These are phyloP conservation scores for Melanostoma scalare DNA, from an alignment of 2,888 invertebrate genomes.

Conservation along the genomic window DNA sequence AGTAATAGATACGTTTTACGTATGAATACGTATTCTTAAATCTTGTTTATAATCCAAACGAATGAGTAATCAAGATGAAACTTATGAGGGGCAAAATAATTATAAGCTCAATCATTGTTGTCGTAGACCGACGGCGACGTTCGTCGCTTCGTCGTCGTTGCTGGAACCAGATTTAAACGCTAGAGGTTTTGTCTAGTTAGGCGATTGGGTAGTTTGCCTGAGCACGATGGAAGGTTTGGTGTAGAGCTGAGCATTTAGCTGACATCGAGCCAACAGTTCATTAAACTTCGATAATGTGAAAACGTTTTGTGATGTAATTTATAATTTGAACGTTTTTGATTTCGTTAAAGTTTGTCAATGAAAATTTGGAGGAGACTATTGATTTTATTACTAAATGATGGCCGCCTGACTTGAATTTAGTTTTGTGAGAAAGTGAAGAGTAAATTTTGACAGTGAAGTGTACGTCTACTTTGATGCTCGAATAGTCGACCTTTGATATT, in stretches of 20 bases:
- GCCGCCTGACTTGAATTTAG: too few relatives aligned
- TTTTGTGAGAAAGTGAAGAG: too few relatives aligned
- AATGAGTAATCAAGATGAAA: constrained; percentile 62
- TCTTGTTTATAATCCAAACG: constrained; percentile 35
- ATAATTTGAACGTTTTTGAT: neutral
- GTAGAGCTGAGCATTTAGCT: neutral
- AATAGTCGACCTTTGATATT: too few relatives aligned
- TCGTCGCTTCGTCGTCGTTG: constrained; percentile 26
- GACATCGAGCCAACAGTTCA: constrained; percentile 41
- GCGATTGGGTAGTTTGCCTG: constrained; percentile 43
- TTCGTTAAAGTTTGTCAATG: neutral
- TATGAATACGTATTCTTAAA: constrained; percentile 13
- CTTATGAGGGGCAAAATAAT: constrained; percentile 60
- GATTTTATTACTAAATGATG: too few relatives aligned
- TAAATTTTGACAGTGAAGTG: too few relatives aligned
- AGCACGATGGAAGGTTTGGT: constrained; percentile 10
- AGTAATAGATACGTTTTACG: constrained; percentile 40
- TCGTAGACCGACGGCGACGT: constrained; percentile 7
- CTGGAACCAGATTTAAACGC: constrained; percentile 55
- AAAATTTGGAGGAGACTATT: too few relatives aligned
- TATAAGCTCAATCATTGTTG: constrained; percentile 44
- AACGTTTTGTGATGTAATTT: constrained; percentile 46
- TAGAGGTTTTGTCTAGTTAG: constrained; percentile 57
- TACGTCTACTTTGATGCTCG: too few relatives aligned
- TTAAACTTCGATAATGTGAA: constrained; percentile 52